phyloP scores from a whole-genome alignment of 2,113 vertebrate genomes.

The Hypocryptadius cinnamomeus region DNA sequence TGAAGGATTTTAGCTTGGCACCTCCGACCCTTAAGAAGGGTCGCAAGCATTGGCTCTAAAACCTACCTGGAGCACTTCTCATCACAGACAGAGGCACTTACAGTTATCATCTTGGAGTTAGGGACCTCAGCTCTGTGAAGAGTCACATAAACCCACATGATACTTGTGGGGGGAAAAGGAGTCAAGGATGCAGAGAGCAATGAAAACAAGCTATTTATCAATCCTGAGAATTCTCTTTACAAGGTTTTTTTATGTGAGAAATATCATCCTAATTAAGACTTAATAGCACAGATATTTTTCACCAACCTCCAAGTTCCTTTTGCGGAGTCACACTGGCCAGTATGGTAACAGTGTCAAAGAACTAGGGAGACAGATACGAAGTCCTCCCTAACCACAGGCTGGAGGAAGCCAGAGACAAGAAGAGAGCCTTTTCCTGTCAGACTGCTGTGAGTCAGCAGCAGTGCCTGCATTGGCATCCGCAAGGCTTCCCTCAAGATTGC shows the following conservation, averaged over 20 bases:
- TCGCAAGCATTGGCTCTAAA: background rate
- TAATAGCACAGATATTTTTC: background rate
- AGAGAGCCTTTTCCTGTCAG: background rate
- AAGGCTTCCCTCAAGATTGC: background rate
- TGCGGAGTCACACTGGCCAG: background rate
- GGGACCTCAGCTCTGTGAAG: background rate
- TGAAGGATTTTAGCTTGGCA: background rate
- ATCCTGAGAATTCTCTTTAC: background rate
- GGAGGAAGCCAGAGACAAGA: background rate
- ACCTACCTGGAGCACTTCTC: background rate
- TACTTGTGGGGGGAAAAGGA: background rate
- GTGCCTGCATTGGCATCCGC: background rate
- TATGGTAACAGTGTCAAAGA: background rate
- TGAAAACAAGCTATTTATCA: background rate
- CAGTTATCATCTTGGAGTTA: background rate
- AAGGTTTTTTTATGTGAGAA: background rate
- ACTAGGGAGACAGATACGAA: accelerated
- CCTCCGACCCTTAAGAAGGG: background rate
- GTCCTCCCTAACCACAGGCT: background rate
- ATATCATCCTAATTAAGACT: background rate
- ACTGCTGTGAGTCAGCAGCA: background rate
- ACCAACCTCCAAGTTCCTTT: background rate
- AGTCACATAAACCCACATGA: background rate
- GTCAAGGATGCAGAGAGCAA: background rate
- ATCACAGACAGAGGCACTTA: accelerated